Conservation (phyloP, 1,140 invertebrate genomes). For the Drosophila melanogaster region Release_6_plus_ISO1_MT NT_033779.5:18793501-18794000, state of each 20-base stretch:
- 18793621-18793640: too few relatives aligned
- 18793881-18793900: slow-evolving; percentile 56
- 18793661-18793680: too few relatives aligned
- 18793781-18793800: background rate
- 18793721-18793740: too few relatives aligned
- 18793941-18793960: slow-evolving; percentile 2
- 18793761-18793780: background rate
- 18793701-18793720: too few relatives aligned
- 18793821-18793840: background rate
- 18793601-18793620: too few relatives aligned
- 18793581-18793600: too few relatives aligned
- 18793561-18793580: too few relatives aligned
- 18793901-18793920: slow-evolving; percentile 60
- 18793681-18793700: too few relatives aligned
- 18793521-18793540: background rate
- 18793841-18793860: slow-evolving; percentile 39
- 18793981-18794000: background rate
- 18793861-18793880: slow-evolving; percentile 69
- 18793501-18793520: slow-evolving; percentile 7
- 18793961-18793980: background rate
- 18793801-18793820: background rate
- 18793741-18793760: background rate
- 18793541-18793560: background rate
- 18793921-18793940: slow-evolving; percentile 30
- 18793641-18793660: too few relatives aligned